phyloP scores from a whole-genome alignment of 2,888 invertebrate species.

The Caenorhabditis imperialis region DNA sequence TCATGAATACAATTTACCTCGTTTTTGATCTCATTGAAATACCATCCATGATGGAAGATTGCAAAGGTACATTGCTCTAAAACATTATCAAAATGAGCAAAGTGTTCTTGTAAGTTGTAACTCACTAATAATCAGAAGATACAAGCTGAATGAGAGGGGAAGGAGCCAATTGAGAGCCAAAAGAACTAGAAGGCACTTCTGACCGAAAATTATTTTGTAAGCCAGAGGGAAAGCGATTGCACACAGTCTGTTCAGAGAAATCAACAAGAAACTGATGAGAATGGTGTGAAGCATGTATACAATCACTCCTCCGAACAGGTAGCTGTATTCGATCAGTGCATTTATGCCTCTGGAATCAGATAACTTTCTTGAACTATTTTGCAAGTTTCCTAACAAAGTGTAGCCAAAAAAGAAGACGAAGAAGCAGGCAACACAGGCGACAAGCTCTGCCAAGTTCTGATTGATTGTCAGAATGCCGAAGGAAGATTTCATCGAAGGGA shows the following conservation, averaged over 20 bases:
- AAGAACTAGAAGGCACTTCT: constrained; percentile 2
- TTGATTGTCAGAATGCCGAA: constrained; percentile 35
- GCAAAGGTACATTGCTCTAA: constrained; percentile 15
- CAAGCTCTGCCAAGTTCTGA: constrained; percentile 17
- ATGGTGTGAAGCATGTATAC: constrained; percentile 17
- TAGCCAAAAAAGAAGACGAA: constrained; percentile 23
- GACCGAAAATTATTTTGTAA: constrained; percentile 14
- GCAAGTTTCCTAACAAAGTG: constrained; percentile 11
- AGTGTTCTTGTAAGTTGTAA: background rate
- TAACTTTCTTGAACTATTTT: background rate
- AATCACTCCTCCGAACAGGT: constrained; percentile 10
- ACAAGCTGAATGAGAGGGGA: background rate
- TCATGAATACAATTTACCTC: too few relatives aligned
- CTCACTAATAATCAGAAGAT: constrained; percentile 11
- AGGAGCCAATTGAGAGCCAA: constrained; percentile 3
- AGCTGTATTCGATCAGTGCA: constrained; percentile 18
- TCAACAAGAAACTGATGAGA: constrained; percentile 22
- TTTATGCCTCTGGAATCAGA: constrained; percentile 8
- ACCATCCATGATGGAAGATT: constrained; percentile 16
- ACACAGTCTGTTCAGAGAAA: constrained; percentile 25
- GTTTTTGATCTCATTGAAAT: constrained; percentile 12
- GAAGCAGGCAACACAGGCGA: constrained; percentile 19
- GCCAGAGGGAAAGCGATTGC: constrained; percentile 26
- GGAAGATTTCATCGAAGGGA: constrained; percentile 32
- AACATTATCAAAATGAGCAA: background rate